Evolutionary conservation across 2,888 invertebrate species (phyloP), one percentile per base, ranked within the genome.

Genomic region (Achlya flavicornis): DNA sequence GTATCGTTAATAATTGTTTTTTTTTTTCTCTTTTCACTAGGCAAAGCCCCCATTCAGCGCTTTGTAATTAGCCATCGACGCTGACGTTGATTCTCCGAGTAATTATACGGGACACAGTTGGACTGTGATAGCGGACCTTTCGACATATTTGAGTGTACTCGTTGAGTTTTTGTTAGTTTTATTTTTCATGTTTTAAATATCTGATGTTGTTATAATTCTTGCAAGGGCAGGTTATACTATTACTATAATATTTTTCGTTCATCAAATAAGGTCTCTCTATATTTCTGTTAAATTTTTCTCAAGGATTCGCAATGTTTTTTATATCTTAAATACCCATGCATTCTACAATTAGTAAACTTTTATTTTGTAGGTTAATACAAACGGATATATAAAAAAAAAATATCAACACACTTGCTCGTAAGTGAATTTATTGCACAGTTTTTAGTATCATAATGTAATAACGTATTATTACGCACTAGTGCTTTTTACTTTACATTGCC

Each of bases 1-100:
- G 92, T 92, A 89, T 86, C 92, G 93, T 92, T 88, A 85, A 92
- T 91, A 92, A 93, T 92, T 89, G 88, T 87, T 84, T 81, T 67
- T 65, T 67, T 65, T 67, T 61, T 71, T 72, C 83, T 86, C 86
- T 85, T 86, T 89, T 88, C 85, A 88, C 86, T 86, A 87, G 83
- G 85, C 82, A 85, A 88, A 86, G 86, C 85, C 89, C 88, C 91
- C 82, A 90, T 90, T 89, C 88, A 85, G 85, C 77, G 81, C 90
- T 91, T 92, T 91, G 91, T 93, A 93, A 93, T 92, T 92, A 92
- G 90, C 89, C 86, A 88, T 87, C 78, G 81, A 79, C 80, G 81
- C 84, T 84, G 86, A 86, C 85, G 88, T 87, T 86, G 89, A 90
- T 88, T 90, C 86, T 86, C 81, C 86, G 84, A 87, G 87, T 92